Evolutionary conservation across 2,888 invertebrate genomes (phyloP).

Genomic region (Andrena bucephala): DNA sequence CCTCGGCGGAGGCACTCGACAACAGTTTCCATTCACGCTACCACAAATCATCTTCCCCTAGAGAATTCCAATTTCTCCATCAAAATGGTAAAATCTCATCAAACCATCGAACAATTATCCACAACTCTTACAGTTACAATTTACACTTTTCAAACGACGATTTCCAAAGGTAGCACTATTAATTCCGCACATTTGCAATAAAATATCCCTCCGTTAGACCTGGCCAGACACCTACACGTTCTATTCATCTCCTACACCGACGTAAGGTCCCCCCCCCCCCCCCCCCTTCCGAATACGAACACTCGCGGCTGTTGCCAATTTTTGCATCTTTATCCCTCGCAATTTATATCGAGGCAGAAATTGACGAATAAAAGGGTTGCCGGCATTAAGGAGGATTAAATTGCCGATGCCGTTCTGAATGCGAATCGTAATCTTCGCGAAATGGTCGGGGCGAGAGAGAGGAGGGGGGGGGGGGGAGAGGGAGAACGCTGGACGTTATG

Average conservation of each 20-base stretch:
- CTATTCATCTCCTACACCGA: neutral
- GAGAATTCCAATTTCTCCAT: no score
- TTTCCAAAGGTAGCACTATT: no score
- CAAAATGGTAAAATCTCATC: no score
- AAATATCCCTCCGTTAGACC: neutral
- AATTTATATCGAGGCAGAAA: conserved; percentile 23
- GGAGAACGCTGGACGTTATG: conserved; percentile 3
- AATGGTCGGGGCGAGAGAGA: neutral
- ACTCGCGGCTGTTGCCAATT: neutral
- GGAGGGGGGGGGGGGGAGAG: neutral
- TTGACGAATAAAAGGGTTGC: conserved; percentile 1
- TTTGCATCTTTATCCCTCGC: conserved; percentile 1
- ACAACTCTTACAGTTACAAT: no score
- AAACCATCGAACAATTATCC: no score
- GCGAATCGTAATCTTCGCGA: conserved; percentile 21
- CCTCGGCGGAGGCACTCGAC: no score
- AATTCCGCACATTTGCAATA: neutral
- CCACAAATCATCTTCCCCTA: no score
- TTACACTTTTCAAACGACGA: no score
- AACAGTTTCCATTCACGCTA: no score
- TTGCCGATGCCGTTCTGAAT: conserved; percentile 20
- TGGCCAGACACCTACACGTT: neutral
- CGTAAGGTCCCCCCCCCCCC: no score
- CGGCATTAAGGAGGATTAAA: conserved; percentile 18
- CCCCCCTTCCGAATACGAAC: no score